phyloP scores from a whole-genome alignment of 2,113 vertebrate genomes.

The Hemicordylus capensis region DNA sequence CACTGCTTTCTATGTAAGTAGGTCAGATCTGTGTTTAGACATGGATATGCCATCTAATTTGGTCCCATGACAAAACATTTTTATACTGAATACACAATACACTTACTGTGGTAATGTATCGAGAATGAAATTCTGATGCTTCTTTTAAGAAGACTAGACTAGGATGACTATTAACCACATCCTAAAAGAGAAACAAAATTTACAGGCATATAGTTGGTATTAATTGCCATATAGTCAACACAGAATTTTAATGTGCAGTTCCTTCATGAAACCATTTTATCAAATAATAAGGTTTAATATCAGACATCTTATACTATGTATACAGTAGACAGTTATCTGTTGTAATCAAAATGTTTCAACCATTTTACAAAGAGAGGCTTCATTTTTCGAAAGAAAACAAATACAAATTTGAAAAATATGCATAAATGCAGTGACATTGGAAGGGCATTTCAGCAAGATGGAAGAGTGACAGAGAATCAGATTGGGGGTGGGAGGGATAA shows the following conservation, averaged over 20 bases:
- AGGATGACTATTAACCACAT: constrained; percentile 93
- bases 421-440: neutral
- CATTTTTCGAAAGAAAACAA: neutral
- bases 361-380: neutral
- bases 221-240: neutral
- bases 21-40: neutral
- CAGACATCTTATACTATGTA: neutral
- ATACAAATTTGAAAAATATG: neutral
- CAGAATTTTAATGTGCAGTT: neutral
- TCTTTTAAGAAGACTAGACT: constrained; percentile 93
- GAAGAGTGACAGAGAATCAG: neutral
- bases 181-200: constrained; percentile 71
- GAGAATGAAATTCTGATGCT: constrained; percentile 93
- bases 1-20: neutral
- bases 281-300: neutral
- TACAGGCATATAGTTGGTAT: neutral
- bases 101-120: constrained; percentile 97
- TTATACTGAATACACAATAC: neutral
- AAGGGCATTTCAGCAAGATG: neutral
- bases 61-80: neutral
- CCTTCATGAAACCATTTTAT: neutral
- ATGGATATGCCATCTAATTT: neutral
- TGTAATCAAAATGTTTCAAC: neutral
- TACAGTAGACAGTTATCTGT: neutral
- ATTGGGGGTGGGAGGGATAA: neutral